phyloP scores from a whole-genome alignment of 2,797 vertebrate genomes.

The Myotis daubentonii region DNA sequence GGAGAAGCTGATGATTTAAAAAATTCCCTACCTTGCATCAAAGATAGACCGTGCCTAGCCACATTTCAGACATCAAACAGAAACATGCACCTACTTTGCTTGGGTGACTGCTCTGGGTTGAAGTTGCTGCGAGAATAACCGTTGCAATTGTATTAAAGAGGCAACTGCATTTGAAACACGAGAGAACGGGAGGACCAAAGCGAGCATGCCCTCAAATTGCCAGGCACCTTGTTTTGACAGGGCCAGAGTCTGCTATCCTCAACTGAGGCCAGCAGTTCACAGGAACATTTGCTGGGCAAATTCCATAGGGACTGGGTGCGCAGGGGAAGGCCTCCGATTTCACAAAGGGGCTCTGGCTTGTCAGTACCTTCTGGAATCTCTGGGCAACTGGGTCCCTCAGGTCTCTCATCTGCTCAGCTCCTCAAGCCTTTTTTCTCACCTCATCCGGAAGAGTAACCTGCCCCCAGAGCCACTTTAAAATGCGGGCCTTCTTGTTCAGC shows the following conservation, averaged over 20 bases:
- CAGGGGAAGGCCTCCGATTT: background rate
- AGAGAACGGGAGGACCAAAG: background rate
- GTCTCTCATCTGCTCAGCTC: background rate
- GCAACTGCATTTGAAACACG: background rate
- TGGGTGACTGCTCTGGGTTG: background rate
- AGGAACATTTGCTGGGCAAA: background rate
- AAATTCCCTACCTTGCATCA: background rate
- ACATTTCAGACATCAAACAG: background rate
- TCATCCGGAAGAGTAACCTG: background rate
- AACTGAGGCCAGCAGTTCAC: background rate
- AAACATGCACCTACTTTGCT: background rate
- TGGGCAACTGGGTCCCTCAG: background rate
- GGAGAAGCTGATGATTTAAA: background rate
- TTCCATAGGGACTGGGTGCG: background rate
- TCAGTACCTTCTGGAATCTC: background rate
- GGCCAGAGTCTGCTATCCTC: background rate
- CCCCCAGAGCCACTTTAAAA: background rate
- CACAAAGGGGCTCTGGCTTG: background rate
- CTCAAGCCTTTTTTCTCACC: slow-evolving; percentile 48
- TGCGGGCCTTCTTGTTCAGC: background rate
- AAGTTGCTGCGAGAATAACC: background rate
- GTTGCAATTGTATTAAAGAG: background rate
- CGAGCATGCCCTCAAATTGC: accelerated
- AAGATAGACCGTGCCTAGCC: background rate
- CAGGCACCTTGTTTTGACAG: background rate